These are phyloP conservation scores for Styela clava DNA, from an alignment of 23 tunicate species.

Conservation along the genomic window DNA sequence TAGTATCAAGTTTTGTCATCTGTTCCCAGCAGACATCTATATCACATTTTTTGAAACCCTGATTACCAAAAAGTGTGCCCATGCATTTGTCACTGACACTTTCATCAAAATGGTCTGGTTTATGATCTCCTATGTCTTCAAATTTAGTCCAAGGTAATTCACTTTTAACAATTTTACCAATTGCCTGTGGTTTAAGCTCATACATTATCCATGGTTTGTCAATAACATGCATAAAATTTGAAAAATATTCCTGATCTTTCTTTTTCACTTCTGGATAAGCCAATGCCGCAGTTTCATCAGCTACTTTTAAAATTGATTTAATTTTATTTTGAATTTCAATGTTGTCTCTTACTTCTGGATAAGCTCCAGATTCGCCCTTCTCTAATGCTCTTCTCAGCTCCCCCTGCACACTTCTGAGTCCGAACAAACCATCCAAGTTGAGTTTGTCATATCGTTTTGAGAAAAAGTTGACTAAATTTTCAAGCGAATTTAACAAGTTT, in stretches of 20 bases:
- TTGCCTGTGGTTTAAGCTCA: slow-evolving; percentile 37
- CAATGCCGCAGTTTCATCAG: slow-evolving; percentile 5
- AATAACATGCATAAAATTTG: slow-evolving; percentile 13
- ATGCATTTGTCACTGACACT: slow-evolving; percentile 49
- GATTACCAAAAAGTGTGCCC: slow-evolving; percentile 23
- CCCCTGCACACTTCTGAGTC: slow-evolving; percentile 3
- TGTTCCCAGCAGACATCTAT: slow-evolving; percentile 39
- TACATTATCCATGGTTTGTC: slow-evolving; percentile 37
- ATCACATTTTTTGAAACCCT: slow-evolving; percentile 18
- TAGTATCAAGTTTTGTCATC: slow-evolving; percentile 37
- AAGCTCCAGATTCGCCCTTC: slow-evolving; percentile 35
- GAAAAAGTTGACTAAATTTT: not conserved
- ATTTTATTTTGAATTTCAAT: not conserved
- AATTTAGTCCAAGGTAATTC: slow-evolving; percentile 15
- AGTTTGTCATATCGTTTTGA: not conserved
- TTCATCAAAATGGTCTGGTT: slow-evolving; percentile 22
- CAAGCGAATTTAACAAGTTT: not conserved
- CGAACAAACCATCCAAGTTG: slow-evolving; percentile 13
- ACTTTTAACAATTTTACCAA: not conserved
- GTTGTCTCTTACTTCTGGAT: slow-evolving; percentile 1
- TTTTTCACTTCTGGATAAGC: slow-evolving; percentile 31
- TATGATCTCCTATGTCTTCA: not conserved
- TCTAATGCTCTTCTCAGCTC: slow-evolving; percentile 22
- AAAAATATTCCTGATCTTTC: slow-evolving; percentile 33
- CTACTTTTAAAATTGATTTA: not conserved